Percentiles rank a stretch among this genome's conserved stretches.
These are phyloP conservation scores for Girardinichthys multiradiatus DNA, from an alignment of 2,113 vertebrate species.

Conservation along the genomic window DNA sequence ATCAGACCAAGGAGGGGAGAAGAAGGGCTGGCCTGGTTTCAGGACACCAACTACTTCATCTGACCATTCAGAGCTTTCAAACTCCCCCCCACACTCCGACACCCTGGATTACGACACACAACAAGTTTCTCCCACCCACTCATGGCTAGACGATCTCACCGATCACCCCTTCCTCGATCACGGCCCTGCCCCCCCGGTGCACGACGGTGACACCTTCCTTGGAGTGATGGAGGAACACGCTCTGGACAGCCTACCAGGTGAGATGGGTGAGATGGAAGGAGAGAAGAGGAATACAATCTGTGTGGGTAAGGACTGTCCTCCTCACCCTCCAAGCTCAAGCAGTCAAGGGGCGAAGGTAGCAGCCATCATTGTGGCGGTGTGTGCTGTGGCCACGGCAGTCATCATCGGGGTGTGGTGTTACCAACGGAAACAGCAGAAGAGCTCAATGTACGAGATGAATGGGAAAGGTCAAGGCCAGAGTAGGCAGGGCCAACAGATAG, in stretches of 20 bases:
- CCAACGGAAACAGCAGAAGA: constrained; percentile 88
- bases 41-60: constrained; percentile 20
- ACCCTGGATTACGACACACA: constrained; percentile 45
- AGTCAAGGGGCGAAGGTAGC: constrained; percentile 84
- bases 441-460: constrained; percentile 91
- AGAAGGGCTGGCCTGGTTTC: constrained; percentile 31
- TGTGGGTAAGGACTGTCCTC: constrained; percentile 56
- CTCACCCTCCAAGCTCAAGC: constrained; percentile 73
- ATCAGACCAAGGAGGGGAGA: constrained; percentile 40
- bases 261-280: constrained; percentile 68
- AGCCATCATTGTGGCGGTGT: constrained; percentile 83
- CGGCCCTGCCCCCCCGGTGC: constrained; percentile 40
- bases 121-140: constrained; percentile 64
- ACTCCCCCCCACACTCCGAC: constrained; percentile 47
- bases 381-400: constrained; percentile 79
- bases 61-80: constrained; percentile 44
- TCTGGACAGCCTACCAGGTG: constrained; percentile 79
- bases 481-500: constrained; percentile 89
- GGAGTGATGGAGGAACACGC: constrained; percentile 52
- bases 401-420: constrained; percentile 87
- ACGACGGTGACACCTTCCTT: constrained; percentile 9
- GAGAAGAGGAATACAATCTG: constrained; percentile 63
- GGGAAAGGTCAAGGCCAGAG: constrained; percentile 83
- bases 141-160: constrained; percentile 62
- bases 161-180: constrained; percentile 57